These are phyloP conservation scores for Lepeophtheirus nordmannii DNA, from an alignment of 2,888 invertebrate genomes.

Conservation along the genomic window DNA sequence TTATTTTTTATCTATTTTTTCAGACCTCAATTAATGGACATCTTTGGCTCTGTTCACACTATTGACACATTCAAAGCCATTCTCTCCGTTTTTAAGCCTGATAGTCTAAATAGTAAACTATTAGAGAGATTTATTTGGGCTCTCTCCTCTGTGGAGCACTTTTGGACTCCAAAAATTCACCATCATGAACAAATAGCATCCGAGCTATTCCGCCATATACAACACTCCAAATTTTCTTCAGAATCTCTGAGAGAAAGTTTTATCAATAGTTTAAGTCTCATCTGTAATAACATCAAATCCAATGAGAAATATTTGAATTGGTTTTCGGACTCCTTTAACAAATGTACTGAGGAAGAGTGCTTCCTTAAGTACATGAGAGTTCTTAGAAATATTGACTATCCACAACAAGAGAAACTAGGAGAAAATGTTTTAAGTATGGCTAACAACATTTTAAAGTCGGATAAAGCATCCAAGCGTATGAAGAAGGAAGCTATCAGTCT, in stretches of 20 bases:
- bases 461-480: background rate
- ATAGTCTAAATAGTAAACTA: background rate
- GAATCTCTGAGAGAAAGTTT: background rate
- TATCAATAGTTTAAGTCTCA: background rate
- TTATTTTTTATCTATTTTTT: background rate
- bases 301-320: background rate
- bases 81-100: background rate
- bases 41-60: background rate
- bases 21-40: background rate
- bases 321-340: background rate
- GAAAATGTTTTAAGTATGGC: background rate
- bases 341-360: background rate
- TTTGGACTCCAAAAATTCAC: background rate
- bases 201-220: background rate
- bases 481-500: background rate
- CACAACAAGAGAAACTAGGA: background rate
- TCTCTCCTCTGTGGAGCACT: background rate
- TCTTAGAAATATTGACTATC: background rate
- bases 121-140: background rate
- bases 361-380: background rate
- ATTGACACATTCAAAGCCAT: background rate
- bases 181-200: background rate
- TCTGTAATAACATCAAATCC: background rate
- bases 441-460: background rate
- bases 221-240: background rate